Base-by-base conservation (phyloP, 1,140 invertebrate genomes). In the Cyclargus thomasi region DNA sequence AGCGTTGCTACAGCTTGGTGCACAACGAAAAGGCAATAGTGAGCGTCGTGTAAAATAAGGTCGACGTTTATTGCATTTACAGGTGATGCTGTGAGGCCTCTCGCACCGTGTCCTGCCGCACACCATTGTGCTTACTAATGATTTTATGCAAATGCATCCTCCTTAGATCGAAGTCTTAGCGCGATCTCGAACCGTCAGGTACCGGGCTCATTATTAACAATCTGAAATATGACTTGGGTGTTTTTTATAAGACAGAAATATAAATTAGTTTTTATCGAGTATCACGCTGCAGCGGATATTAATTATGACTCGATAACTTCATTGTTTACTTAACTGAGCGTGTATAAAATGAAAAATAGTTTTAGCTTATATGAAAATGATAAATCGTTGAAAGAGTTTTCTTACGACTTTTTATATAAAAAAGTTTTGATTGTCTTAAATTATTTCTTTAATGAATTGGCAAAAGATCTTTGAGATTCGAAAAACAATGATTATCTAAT, bases 101-200 rank as follows among this genome's bases (percentile, higher is more conserved):
- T 86, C 81, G 77, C 74, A 73, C 76, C 83, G 81, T 86, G 86
- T 90, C 87, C 85, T 86, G 83, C 85, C 79, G 81, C 77, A 75
- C 81, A 83, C 82, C 88, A 90, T 90, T 90, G 88, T 90, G 88
- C 88, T 88, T 88, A 85, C 88, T 90, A 90, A 90, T 88, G 88
- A 90, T 88, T 90, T 90, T 90, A 90, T 90, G 88, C 88, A 90
- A 90, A 90, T 90, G 88, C 81, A 88, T 76, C 78, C 82, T 90
- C 86, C 88, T 90, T 85, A 90, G 86, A 90, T 90, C 85, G 86
- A 86, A 86, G 87, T 86, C 86, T 88, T 90, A 90, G 83, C 85
- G 87, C 87, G 87, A 90, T 88, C 85, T 88, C 85, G 70, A 88
- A 85, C 82, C 85, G 85, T 90, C 85, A 88, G 87, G 87, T 86